Conservation (phyloP, 2,113 vertebrate genomes). For the Sarotherodon lohbergeri region DNA sequence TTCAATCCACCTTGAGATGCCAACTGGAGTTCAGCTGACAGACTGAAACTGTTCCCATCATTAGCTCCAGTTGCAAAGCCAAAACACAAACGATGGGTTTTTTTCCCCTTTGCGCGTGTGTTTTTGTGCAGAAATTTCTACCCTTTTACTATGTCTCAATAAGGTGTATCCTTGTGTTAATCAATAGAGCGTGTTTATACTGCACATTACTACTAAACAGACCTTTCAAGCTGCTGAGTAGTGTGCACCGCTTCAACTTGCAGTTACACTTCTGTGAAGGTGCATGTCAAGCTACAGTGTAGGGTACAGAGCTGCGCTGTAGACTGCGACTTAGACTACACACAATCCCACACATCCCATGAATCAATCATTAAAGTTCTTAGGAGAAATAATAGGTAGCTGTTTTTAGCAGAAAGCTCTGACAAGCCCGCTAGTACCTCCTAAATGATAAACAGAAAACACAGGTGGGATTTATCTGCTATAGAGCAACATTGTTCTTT, state of each 20-base stretch:
- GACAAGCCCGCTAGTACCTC: background rate
- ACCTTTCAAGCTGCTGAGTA: background rate
- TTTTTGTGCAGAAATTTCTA: background rate
- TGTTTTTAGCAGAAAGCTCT: background rate
- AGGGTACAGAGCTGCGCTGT: background rate
- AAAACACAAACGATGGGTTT: background rate
- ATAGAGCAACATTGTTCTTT: background rate
- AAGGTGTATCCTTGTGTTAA: background rate
- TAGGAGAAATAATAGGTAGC: background rate
- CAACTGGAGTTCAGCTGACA: background rate
- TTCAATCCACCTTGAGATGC: background rate
- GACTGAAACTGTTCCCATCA: background rate
- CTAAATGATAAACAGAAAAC: background rate
- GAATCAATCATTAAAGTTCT: background rate
- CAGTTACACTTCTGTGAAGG: background rate
- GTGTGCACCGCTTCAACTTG: background rate
- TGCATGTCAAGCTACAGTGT: background rate
- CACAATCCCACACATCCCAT: background rate
- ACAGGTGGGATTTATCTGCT: background rate
- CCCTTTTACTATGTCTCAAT: background rate
- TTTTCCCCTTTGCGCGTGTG: background rate
- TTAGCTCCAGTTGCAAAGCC: conserved; percentile 11
- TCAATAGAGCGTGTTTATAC: background rate
- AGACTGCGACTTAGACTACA: background rate
- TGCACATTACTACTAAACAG: background rate